These are phyloP conservation scores for Idaea straminata DNA, from an alignment of 2,888 invertebrate species.

Conservation along the genomic window DNA sequence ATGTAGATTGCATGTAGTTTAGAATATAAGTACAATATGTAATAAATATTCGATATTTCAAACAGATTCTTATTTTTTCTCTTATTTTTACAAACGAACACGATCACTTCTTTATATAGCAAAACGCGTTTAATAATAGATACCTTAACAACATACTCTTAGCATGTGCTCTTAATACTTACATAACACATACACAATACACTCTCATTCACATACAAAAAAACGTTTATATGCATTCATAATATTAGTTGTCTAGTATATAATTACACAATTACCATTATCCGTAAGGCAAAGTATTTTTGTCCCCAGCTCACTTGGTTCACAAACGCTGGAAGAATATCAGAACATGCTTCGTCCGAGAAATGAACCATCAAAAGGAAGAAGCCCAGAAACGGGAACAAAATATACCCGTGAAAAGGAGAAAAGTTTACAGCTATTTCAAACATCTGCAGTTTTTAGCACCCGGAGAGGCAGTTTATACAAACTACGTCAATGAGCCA, in stretches of 20 bases:
- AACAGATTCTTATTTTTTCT: not conserved
- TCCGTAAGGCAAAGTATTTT: not conserved
- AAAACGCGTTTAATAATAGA: no score
- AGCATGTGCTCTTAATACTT: not conserved
- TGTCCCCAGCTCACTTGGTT: constrained; percentile 41
- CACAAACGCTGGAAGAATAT: constrained; percentile 58
- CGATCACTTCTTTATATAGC: no score
- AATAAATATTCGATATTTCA: not conserved
- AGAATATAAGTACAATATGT: not conserved
- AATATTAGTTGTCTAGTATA: not conserved
- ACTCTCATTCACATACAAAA: not conserved
- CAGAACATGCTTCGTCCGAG: constrained; percentile 55
- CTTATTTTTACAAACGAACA: not conserved
- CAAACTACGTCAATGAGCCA: not conserved
- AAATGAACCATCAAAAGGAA: constrained; percentile 44
- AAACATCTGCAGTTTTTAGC: constrained; percentile 44
- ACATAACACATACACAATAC: not conserved
- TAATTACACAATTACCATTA: not conserved
- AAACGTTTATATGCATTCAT: not conserved
- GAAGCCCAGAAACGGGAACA: constrained; percentile 35
- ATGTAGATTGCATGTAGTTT: not conserved
- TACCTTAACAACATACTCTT: no score
- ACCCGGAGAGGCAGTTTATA: constrained; percentile 7
- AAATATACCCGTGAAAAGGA: constrained; percentile 35
- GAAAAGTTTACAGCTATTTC: constrained; percentile 52